Evolutionary conservation across 2,888 invertebrate genomes (phyloP).

Genomic region (Seladonia tumulorum): DNA sequence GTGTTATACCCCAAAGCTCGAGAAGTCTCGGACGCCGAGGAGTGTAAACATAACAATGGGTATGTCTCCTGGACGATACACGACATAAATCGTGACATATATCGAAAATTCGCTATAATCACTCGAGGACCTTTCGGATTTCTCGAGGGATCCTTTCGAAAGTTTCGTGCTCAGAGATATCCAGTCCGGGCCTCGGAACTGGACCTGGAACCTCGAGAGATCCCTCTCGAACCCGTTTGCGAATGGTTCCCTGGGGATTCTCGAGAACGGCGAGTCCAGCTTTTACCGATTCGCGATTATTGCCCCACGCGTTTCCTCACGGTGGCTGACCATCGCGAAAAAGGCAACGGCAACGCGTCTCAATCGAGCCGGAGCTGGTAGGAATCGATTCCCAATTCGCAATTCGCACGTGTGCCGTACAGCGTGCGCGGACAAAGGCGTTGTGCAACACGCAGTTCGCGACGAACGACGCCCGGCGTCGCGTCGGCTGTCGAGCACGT

Average conservation of each 20-base stretch:
- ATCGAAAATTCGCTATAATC: too few species aligned
- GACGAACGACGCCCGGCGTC: background rate
- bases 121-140: background rate
- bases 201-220: background rate
- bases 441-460: conserved; percentile 3
- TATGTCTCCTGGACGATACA: too few species aligned
- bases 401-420: conserved; percentile 28
- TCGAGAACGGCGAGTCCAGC: background rate
- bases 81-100: too few species aligned
- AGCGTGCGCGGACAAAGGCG: conserved; percentile 30
- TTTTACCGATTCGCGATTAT: background rate
- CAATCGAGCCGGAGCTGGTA: background rate
- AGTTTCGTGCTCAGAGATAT: background rate
- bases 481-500: conserved; percentile 32
- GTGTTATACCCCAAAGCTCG: too few species aligned
- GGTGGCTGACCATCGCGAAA: background rate
- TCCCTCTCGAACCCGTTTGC: background rate
- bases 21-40: too few species aligned
- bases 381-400: background rate
- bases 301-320: background rate
- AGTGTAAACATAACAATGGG: too few species aligned
- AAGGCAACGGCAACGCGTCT: background rate
- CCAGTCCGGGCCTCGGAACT: background rate
- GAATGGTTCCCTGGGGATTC: background rate
- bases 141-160: background rate